These are phyloP conservation scores for Pipistrellus nathusii DNA, from an alignment of 2,797 vertebrate genomes.

Conservation along the genomic window DNA sequence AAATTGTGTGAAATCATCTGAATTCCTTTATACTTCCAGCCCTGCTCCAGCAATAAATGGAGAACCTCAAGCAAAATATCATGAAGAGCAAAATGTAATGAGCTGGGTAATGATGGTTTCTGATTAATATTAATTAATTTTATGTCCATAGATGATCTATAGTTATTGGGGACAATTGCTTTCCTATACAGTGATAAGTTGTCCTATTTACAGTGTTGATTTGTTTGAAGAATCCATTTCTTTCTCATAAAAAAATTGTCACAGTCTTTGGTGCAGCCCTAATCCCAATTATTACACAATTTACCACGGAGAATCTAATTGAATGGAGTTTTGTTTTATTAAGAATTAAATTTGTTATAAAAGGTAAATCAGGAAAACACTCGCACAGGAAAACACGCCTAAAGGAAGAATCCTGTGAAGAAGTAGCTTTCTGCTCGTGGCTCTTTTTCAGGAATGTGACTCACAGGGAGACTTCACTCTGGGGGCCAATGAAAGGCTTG, in stretches of 20 bases:
- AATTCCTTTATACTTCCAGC: background rate
- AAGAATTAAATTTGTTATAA: constrained; percentile 17
- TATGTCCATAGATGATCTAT: background rate
- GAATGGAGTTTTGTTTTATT: background rate
- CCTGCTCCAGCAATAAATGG: background rate
- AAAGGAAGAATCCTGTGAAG: background rate
- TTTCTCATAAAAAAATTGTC: background rate
- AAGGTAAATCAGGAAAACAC: background rate
- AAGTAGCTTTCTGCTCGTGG: background rate
- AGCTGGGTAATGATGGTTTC: background rate
- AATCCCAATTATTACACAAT: background rate
- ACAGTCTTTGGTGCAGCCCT: background rate
- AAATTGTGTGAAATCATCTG: background rate
- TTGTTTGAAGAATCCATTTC: background rate
- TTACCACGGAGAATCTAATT: background rate
- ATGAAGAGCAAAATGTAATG: background rate
- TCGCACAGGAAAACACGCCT: background rate
- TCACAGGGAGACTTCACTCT: background rate
- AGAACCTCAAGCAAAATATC: background rate
- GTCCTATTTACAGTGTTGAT: background rate
- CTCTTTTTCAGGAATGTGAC: background rate
- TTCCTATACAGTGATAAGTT: background rate
- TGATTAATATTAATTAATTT: constrained; percentile 41
- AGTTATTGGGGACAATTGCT: background rate
- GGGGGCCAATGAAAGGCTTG: background rate